Base-by-base conservation (phyloP, 2,797 vertebrate genomes). In the Cyclura pinguis region DNA sequence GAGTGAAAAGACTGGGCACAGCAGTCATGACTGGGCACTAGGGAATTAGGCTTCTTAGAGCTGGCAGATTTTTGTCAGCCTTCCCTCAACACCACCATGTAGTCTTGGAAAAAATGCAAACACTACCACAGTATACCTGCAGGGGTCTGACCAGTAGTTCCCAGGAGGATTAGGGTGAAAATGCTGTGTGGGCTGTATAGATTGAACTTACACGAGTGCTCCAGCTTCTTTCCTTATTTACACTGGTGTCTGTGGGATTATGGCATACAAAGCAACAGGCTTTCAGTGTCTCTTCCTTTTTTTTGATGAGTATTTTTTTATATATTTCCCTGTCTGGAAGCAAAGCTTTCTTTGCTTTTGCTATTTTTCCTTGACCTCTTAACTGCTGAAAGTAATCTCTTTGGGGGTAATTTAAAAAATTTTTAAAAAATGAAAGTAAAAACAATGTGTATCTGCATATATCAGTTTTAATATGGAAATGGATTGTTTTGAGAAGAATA, bases 401-500 rank as follows among this genome's bases (percentile, higher is more conserved):
- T 92, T 62, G 92, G 92, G 88, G 88, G 81, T 87, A 89, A 91
- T 89, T 32, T 67, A 85, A 42, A n/a, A 9, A 24, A 2, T 29
- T 93, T 89, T 93, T 89, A 85, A 91, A 96, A 52, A 77, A 89
- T 3, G 55, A 83, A 96, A 93, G 89, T 76, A 92, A 83, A 93
- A 92, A 92, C 90, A 94, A 94, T 96, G 89, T 92, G 95, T 96
- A 96, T 92, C 85, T 84, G 74, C 77, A 88, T 96, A 95, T 93
- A 97, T 96, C 95, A 96, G 94, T 96, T 97, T 96, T 95, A 97
- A 94, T 95, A 97, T 97, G 96, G 96, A 97, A 97, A 97, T 97
- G 95, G 42, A 97, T 97, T 97, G 96, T 97, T 97, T 97, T 97
- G 95, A 97, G 96, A 95, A 96, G 96, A 97, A 97, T 97, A 97